Evolutionary conservation across 2,113 vertebrate species (phyloP).

Genomic region (Heterocephalus glaber): DNA sequence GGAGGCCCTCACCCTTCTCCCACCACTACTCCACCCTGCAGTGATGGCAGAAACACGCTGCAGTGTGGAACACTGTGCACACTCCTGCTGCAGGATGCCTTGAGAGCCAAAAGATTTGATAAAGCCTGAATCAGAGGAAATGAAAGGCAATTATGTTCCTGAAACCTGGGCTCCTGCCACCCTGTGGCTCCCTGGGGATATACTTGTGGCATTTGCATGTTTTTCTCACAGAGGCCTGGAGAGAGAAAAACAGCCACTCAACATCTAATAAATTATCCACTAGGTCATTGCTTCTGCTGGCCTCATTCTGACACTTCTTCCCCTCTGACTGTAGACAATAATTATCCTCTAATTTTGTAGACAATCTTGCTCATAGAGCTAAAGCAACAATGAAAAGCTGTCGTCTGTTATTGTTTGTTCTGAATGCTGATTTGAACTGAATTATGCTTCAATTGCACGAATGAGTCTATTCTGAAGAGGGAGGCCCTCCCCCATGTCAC

Average conservation of each 20-base stretch:
- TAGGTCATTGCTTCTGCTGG: background rate
- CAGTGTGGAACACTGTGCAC: background rate
- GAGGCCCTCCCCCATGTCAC: background rate
- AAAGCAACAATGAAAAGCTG: background rate
- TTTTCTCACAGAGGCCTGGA: constrained; percentile 47
- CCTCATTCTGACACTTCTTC: background rate
- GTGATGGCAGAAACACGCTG: background rate
- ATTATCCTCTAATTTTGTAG: constrained; percentile 45
- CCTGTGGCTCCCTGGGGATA: background rate
- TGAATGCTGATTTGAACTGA: background rate
- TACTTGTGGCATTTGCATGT: constrained; percentile 7
- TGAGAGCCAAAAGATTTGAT: background rate
- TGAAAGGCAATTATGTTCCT: background rate
- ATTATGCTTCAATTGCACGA: background rate
- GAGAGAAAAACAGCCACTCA: constrained; percentile 63
- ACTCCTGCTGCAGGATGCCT: background rate
- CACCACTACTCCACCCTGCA: background rate
- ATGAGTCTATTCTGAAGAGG: background rate
- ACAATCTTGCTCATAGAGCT: constrained; percentile 35
- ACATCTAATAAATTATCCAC: constrained; percentile 46
- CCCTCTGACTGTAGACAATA: background rate
- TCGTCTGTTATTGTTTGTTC: background rate
- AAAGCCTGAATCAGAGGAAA: background rate
- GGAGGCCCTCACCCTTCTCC: fast-evolving
- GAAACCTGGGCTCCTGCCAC: background rate